Evolutionary conservation across 2,797 vertebrate species (phyloP).

Genomic region (Falco peregrinus): DNA sequence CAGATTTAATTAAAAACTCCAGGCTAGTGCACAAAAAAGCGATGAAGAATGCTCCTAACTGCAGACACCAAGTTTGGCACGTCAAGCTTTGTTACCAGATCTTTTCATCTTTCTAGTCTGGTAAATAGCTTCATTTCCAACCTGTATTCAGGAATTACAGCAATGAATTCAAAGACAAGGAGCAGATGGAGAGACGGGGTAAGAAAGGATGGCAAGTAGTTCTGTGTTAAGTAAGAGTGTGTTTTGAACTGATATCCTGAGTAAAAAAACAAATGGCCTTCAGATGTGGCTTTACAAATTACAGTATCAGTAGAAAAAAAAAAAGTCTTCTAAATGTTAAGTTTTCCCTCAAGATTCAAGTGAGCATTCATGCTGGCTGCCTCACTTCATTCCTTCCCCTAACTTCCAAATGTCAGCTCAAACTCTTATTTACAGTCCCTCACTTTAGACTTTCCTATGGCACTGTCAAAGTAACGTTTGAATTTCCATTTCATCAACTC

Average conservation of each 20-base stretch:
- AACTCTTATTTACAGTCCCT: conserved; percentile 60
- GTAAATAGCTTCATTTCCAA: conserved; percentile 32
- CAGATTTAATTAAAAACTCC: conserved; percentile 22
- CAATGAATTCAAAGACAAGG: neutral
- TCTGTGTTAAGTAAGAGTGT: neutral
- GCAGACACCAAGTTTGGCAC: neutral
- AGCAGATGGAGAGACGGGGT: neutral
- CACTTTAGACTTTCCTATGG: conserved; percentile 51
- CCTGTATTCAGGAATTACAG: conserved; percentile 26
- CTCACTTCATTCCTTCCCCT: conserved; percentile 46
- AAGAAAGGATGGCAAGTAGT: neutral
- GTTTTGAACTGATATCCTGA: conserved; percentile 51
- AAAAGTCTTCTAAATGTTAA: conserved; percentile 39
- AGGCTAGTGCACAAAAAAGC: neutral
- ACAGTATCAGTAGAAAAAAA: conserved; percentile 40
- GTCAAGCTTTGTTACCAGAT: neutral
- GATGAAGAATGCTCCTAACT: neutral
- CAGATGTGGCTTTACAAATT: conserved; percentile 50
- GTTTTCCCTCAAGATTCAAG: conserved; percentile 54
- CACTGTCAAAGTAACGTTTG: neutral
- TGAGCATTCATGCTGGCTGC: conserved; percentile 39
- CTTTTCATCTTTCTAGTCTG: conserved; percentile 19
- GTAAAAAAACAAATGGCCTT: conserved; percentile 65
- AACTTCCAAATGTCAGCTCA: conserved; percentile 55
- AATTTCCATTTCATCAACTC: conserved; percentile 58